These are phyloP conservation scores for Otolemur crassicaudatus DNA, from an alignment of 2,797 vertebrate species.

Conservation along the genomic window DNA sequence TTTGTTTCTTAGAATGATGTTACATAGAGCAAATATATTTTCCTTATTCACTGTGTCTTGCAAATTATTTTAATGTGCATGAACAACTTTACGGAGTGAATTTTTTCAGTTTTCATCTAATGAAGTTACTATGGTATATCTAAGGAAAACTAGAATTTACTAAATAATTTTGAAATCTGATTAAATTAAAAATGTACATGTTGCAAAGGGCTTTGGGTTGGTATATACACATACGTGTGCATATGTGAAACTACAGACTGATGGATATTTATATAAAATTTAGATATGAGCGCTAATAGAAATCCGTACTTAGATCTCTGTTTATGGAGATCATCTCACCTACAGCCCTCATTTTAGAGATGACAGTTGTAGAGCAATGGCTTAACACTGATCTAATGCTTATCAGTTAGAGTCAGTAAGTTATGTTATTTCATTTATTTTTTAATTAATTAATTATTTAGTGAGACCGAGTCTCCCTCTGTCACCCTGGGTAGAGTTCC, in stretches of 20 bases:
- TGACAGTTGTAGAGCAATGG: neutral
- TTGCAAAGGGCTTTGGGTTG: neutral
- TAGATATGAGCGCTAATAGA: neutral
- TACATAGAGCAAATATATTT: neutral
- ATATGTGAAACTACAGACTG: neutral
- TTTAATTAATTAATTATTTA: too few species aligned
- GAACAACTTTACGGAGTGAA: neutral
- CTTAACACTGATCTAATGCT: neutral
- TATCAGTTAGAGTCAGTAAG: neutral
- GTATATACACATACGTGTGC: neutral
- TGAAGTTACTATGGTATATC: neutral
- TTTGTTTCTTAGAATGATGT: neutral
- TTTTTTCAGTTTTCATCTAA: neutral
- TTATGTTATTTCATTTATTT: neutral
- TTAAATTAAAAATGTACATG: neutral
- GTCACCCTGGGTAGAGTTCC: too few species aligned
- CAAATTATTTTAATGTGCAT: neutral
- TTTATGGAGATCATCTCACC: neutral
- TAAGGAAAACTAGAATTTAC: neutral
- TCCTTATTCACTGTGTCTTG: neutral
- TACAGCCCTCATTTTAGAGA: neutral
- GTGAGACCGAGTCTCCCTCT: too few species aligned
- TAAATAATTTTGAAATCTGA: neutral
- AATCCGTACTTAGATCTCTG: neutral
- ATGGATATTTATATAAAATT: neutral